A percentile compares a stretch with the other conserved stretches of the same genome.
Evolutionary conservation across 64 coral and sea anemone species (phyloP).

Genomic region (Montipora cactus): DNA sequence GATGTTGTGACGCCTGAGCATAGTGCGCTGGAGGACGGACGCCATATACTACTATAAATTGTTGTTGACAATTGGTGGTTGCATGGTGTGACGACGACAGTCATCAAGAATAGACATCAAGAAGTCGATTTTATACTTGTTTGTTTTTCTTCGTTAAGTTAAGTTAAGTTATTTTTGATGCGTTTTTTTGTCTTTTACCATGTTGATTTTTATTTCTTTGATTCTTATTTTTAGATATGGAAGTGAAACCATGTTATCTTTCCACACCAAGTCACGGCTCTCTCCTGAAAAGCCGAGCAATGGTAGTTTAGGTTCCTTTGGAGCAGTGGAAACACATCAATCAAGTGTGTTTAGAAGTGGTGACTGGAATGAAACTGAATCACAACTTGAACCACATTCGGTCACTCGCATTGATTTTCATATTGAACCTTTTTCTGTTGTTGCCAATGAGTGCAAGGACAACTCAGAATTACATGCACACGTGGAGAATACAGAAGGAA

Average conservation of each 20-base stretch:
- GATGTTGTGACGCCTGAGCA: too few species aligned
- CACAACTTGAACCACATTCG: constrained; percentile 7
- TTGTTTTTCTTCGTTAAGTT: too few species aligned
- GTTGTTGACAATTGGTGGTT: too few species aligned
- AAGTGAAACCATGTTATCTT: constrained; percentile 40
- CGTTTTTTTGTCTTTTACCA: not conserved
- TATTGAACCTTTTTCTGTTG: constrained; percentile 62
- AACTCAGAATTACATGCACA: not conserved
- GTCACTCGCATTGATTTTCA: constrained; percentile 86
- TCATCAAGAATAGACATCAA: too few species aligned
- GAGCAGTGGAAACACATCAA: constrained; percentile 65
- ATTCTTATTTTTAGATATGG: constrained; percentile 18
- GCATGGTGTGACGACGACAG: too few species aligned
- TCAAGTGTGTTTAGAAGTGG: constrained; percentile 86
- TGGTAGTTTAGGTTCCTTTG: not conserved
- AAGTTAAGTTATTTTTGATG: too few species aligned
- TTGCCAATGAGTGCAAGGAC: not conserved
- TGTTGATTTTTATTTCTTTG: not conserved
- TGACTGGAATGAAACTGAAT: constrained; percentile 81
- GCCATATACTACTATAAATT: too few species aligned
- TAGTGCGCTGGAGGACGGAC: too few species aligned
- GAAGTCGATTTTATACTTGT: too few species aligned
- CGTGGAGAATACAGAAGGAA: not conserved
- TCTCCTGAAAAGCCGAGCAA: not conserved
- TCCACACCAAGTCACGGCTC: constrained; percentile 26